Conservation (phyloP, 2,888 invertebrate species). For the Poecilobothrus nobilitatus region DNA sequence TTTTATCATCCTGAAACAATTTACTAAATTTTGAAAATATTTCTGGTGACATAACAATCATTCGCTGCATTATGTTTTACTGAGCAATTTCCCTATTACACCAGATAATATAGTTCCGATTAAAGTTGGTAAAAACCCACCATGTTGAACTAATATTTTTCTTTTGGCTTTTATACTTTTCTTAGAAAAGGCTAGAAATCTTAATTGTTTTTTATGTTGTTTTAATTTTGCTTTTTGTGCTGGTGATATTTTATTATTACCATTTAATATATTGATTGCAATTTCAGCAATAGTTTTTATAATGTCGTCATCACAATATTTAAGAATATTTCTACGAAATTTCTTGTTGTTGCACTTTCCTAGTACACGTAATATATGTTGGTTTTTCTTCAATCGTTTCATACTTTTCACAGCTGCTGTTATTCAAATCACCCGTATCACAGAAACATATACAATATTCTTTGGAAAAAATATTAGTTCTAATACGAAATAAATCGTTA, state of each 20-base stretch:
- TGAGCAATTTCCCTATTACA: constrained; percentile 10
- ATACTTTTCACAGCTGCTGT: background rate
- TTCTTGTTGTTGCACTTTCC: background rate
- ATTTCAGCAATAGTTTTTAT: constrained; percentile 9
- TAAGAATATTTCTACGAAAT: background rate
- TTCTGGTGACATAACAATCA: too few species aligned
- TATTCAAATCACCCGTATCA: background rate
- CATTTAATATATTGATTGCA: constrained; percentile 3
- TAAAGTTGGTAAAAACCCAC: constrained; percentile 13
- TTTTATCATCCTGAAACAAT: too few species aligned
- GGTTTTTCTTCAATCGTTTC: constrained; percentile 8
- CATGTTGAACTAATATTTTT: constrained; percentile 13
- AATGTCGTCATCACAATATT: background rate
- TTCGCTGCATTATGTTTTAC: background rate
- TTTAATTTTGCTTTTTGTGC: background rate
- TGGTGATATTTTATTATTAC: constrained; percentile 9
- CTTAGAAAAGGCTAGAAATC: background rate
- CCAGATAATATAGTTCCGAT: constrained; percentile 12
- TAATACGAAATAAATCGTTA: constrained; percentile 12
- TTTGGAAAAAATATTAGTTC: constrained; percentile 16
- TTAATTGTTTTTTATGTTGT: constrained; percentile 8
- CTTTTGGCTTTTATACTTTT: constrained; percentile 1
- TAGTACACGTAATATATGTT: constrained; percentile 9
- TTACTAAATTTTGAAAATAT: too few species aligned
- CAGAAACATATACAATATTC: constrained; percentile 11